phyloP scores from a whole-genome alignment of 2,797 vertebrate genomes.

The Sebastes baramenuke region DNA sequence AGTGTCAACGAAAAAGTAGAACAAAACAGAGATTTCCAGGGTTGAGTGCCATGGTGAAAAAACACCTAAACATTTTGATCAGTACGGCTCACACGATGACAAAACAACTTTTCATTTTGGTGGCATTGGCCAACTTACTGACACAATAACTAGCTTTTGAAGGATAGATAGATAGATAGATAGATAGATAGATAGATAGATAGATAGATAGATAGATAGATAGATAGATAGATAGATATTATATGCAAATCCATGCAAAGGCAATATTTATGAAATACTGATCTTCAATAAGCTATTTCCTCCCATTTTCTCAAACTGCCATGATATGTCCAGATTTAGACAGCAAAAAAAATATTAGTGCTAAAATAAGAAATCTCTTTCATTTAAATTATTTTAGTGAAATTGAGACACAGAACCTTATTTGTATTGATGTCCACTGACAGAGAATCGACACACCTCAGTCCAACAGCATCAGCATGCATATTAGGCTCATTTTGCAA shows the following conservation, averaged over 20 bases:
- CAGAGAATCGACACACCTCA: background rate
- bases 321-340: background rate
- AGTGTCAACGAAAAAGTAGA: background rate
- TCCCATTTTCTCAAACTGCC: background rate
- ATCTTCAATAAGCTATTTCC: background rate
- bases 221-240: background rate
- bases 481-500: conserved; percentile 1
- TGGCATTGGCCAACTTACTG: too few species aligned
- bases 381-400: background rate
- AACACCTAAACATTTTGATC: background rate
- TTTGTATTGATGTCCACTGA: background rate
- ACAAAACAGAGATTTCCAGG: background rate
- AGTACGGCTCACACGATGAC: too few species aligned
- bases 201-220: too few species aligned
- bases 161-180: too few species aligned
- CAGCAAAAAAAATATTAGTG: background rate
- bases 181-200: too few species aligned
- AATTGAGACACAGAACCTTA: background rate
- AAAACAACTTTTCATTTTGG: too few species aligned
- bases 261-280: background rate
- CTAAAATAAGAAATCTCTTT: background rate
- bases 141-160: too few species aligned
- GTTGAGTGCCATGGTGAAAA: background rate
- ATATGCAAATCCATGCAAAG: background rate
- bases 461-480: background rate